Evolutionary conservation across 2,797 vertebrate genomes (phyloP), one percentile per base, ranked within the genome.

Genomic region (Argentina silus): DNA sequence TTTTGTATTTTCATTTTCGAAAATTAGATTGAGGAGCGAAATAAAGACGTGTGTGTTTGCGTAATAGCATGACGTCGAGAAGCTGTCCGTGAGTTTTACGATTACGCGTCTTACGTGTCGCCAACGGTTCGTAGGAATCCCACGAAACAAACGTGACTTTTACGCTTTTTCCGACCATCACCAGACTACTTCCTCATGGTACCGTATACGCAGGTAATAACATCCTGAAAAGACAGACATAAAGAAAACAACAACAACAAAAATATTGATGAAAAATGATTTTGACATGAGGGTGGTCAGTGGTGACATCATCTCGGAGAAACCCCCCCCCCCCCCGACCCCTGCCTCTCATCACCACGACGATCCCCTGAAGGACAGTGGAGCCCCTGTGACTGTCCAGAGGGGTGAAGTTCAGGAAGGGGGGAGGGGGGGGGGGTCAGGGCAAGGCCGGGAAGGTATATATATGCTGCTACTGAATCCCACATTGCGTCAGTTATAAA

Each of bases 401-500:
- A 36, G 36, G 27, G 47, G 10, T 17, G 12, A 17, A 56, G 43
- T 51, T 36, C 17, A 17, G 53, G 53, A 56, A n/a, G 50, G 50
- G 50, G 10, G 7, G 43, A 2, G 21, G 6, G 11, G 15, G 23
- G 6, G 19, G 15, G 44, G 1, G 27, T 36, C 27, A 36, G 27
- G 27, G 27, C 27, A 36, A 4, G 27, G 27, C 27, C 4, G 27
- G 4, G 27, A 36, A 36, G 27, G 50, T 21, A 7, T 42, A 47
- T 56, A 50, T 43, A 15, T 23, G n/a, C 19, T 66, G 63, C 44
- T 44, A 48, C 44, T 23, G 44, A 21, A 47, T 66, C 63, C 45
- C 63, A 63, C 27, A 12, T 53, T 63, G 36, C 21, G 19, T 3
- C 1, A 6, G 4, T n/a, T 73, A 73, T 65, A 56, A 73, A 73